These are phyloP conservation scores for Acleris laterana DNA, from an alignment of 2,888 invertebrate genomes.

Conservation along the genomic window DNA sequence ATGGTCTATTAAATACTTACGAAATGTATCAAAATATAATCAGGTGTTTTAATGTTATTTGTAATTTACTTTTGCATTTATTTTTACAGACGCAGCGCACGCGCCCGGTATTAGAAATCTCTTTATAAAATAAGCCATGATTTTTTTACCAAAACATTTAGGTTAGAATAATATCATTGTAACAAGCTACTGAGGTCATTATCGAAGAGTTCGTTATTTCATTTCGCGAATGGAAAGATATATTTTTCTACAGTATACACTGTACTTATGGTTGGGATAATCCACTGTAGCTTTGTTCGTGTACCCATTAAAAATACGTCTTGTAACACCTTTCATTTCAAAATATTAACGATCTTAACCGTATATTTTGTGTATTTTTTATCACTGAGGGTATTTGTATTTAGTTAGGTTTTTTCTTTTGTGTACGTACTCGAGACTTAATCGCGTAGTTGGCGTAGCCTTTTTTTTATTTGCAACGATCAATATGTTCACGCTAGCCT, in stretches of 20 bases:
- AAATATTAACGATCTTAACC: constrained; percentile 14
- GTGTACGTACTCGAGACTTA: constrained; percentile 30
- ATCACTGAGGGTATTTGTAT: constrained; percentile 14
- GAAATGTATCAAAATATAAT: no score
- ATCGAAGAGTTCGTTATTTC: constrained; percentile 22
- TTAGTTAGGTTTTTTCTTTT: constrained; percentile 21
- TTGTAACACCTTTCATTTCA: constrained; percentile 4
- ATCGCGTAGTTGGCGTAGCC: constrained; percentile 15
- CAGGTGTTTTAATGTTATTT: background rate
- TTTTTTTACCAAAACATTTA: constrained; percentile 69
- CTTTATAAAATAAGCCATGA: constrained; percentile 62
- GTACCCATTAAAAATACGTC: constrained; percentile 10
- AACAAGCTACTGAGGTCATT: constrained; percentile 60
- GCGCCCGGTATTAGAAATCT: constrained; percentile 57
- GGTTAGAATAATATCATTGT: constrained; percentile 52
- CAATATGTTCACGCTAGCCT: constrained; percentile 65
- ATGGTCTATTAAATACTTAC: no score
- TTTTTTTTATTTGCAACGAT: constrained; percentile 43
- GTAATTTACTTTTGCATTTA: constrained; percentile 23
- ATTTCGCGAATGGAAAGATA: constrained; percentile 34
- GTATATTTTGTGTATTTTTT: constrained; percentile 19
- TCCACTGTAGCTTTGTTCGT: constrained; percentile 53
- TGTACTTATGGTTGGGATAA: constrained; percentile 43
- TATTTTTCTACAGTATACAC: constrained; percentile 37
- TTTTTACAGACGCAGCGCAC: constrained; percentile 49